Percentiles rank a stretch among this genome's conserved stretches.
Conservation (phyloP, 1,140 invertebrate species). For the Zelostemma sp. region DNA sequence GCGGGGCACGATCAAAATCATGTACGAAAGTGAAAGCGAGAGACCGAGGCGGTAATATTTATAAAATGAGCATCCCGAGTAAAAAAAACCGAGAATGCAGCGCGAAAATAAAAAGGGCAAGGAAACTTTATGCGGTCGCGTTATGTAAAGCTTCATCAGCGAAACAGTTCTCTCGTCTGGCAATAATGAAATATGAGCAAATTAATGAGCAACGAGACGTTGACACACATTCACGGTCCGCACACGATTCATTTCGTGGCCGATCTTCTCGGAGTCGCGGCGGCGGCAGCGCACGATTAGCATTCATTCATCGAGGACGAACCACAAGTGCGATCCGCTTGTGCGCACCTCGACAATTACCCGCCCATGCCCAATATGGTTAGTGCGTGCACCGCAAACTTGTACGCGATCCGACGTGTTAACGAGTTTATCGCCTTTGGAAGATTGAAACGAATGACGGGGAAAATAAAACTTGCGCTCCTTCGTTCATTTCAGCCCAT, state of each 20-base stretch:
- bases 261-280: not conserved
- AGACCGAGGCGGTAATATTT: not conserved
- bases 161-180: not conserved
- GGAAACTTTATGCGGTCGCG: too few relatives aligned
- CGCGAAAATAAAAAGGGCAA: not conserved
- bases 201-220: slow-evolving; percentile 1
- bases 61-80: not conserved
- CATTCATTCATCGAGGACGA: slow-evolving; percentile 50
- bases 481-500: not conserved
- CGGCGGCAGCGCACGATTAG: slow-evolving; percentile 35
- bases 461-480: slow-evolving; percentile 9
- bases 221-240: slow-evolving; percentile 36
- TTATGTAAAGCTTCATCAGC: not conserved
- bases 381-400: slow-evolving; percentile 34
- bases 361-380: slow-evolving; percentile 44
- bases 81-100: not conserved
- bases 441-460: slow-evolving; percentile 44
- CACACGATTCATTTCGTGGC: slow-evolving; percentile 31
- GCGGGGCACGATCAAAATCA: slow-evolving; percentile 1
- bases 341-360: slow-evolving; percentile 37
- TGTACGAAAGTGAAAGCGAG: not conserved
- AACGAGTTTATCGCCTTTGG: slow-evolving; percentile 48
- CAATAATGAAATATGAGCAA: not conserved
- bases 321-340: slow-evolving; percentile 16
- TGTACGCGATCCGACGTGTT: slow-evolving; percentile 41